A percentile compares a stretch with the other conserved stretches of the same genome.
Evolutionary conservation across 1,140 invertebrate genomes (phyloP).

Genomic region (Orius insidiosus): DNA sequence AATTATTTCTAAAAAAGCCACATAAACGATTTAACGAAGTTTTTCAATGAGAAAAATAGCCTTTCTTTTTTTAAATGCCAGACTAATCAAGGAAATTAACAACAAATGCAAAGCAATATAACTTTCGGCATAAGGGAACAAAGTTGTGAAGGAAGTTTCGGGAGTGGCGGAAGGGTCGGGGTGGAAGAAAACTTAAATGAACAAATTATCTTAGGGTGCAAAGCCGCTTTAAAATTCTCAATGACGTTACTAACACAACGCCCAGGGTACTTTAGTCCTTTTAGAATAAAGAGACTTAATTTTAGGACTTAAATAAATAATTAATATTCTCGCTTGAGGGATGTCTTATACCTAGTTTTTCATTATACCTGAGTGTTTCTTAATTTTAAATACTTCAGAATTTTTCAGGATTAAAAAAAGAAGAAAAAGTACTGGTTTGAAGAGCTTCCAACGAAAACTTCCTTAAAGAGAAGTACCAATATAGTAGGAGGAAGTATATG

Average conservation of each 20-base stretch:
- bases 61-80: constrained; percentile 6
- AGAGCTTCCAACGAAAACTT: too few relatives aligned
- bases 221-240: constrained; percentile 14
- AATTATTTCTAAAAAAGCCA: too few relatives aligned
- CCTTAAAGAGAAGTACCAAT: too few relatives aligned
- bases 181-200: constrained; percentile 13
- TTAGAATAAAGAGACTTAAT: constrained; percentile 8
- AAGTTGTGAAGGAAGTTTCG: neutral
- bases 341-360: too few relatives aligned
- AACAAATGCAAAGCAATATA: constrained; percentile 13
- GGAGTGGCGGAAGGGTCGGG: neutral
- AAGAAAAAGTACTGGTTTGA: too few relatives aligned
- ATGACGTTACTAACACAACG: constrained; percentile 5
- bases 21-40: too few relatives aligned
- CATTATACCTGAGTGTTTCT: too few relatives aligned
- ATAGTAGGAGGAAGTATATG: too few relatives aligned
- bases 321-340: neutral
- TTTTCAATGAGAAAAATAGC: too few relatives aligned
- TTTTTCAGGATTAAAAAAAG: too few relatives aligned
- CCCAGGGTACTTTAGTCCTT: neutral
- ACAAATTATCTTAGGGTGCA: constrained; percentile 14
- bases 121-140: constrained; percentile 8
- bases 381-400: too few relatives aligned
- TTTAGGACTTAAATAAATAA: constrained; percentile 7
- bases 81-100: constrained; percentile 11